phyloP scores from a whole-genome alignment of 1,140 invertebrate species.

The Ridgeia piscesae region DNA sequence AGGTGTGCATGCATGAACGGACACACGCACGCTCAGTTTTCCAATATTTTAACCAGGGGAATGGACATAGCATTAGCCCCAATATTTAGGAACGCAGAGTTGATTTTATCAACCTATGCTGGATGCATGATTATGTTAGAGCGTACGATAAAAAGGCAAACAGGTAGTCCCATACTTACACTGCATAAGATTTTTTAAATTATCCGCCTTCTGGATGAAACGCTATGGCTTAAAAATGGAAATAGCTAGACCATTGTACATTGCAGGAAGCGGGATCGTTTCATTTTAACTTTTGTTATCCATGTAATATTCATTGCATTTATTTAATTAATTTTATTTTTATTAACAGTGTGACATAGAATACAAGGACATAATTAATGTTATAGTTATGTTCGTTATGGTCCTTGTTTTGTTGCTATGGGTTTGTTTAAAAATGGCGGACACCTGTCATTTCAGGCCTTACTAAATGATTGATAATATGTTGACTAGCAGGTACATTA shows the following conservation, averaged over 20 bases:
- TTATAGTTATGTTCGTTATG: not conserved
- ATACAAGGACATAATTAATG: not conserved
- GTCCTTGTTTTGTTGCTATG: not conserved
- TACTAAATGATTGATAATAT: not conserved
- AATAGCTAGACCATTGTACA: not conserved
- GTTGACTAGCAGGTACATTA: not conserved
- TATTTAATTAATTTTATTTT: not conserved
- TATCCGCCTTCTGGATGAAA: not conserved
- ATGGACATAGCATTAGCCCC: too few relatives aligned
- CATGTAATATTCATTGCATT: not conserved
- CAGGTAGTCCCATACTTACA: too few relatives aligned
- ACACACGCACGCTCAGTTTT: too few relatives aligned
- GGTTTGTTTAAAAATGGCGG: not conserved
- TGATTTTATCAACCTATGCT: too few relatives aligned
- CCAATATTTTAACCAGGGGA: too few relatives aligned
- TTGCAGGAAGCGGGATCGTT: not conserved
- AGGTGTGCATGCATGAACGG: too few relatives aligned
- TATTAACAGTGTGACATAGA: not conserved
- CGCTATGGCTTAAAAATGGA: not conserved
- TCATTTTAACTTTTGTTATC: not conserved
- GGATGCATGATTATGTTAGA: too few relatives aligned
- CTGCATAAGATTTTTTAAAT: too few relatives aligned
- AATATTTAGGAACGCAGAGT: too few relatives aligned
- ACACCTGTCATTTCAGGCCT: not conserved
- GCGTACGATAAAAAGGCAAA: too few relatives aligned